Base-by-base conservation (phyloP, 2,888 invertebrate species). In the Lithodes maja region DNA sequence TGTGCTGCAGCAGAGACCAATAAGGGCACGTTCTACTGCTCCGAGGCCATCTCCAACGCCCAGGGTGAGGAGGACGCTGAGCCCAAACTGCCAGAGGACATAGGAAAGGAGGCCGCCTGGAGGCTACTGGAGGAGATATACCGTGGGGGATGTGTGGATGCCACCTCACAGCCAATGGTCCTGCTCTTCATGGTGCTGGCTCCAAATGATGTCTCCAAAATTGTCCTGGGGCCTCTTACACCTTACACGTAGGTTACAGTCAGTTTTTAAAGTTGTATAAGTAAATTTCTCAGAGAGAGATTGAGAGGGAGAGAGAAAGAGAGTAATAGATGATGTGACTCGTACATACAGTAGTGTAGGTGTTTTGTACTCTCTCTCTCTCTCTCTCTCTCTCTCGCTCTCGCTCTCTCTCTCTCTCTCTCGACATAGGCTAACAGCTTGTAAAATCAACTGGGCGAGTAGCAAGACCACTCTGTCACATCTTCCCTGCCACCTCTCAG, bases 141-240 rank as follows among this genome's bases (percentile, higher is more conserved):
- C 93, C 95, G 97, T 80, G 98, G 98, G 53, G 99, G 99, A 0
- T 97, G 98, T 93, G 96, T 97, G 0, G 99, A 99, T 94, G 97
- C 98, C 0, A 94, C 96, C 78, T 97, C 96, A 93, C 99, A 99
- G 94, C 96, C 97, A 94, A 94, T 99, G 87, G 95, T 97, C 0
- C 95, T 97, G 12, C 95, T 99, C n/a, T 97, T 97, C 94, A 99
- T 99, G 99, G 97, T 98, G 0, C 95, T 99, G 2, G 97, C 98
- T 0, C 98, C 97, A 93, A 98, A 98, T 93, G 98, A 99, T 94
- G 97, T 99, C 54, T 98, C 98, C 55, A 98, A 97, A 94, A 95
- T 95, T 88, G 93, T 95, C 86, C 94, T 94, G 52, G 96, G 96
- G 15, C 95, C 95, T n/a, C 93, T 96, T 7, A 95, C 96, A 69